These are phyloP conservation scores for Dolichopus griseipennis DNA, from an alignment of 2,888 invertebrate genomes.

Conservation along the genomic window DNA sequence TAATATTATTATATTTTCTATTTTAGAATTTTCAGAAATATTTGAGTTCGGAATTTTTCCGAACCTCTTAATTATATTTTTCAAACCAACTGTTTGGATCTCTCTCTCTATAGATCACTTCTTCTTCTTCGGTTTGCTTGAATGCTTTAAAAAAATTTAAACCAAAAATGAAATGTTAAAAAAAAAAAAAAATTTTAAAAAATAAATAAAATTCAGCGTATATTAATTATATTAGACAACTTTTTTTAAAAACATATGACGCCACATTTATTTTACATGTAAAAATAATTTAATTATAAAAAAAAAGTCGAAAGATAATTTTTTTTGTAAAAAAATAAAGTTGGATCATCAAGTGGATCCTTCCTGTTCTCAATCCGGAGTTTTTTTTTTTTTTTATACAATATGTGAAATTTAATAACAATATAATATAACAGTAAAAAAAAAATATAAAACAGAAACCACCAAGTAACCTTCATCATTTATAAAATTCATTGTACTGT, in stretches of 20 bases:
- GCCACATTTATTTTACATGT: not conserved
- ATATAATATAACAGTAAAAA: not conserved
- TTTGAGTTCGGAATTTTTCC: too few relatives aligned
- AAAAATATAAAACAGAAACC: not conserved
- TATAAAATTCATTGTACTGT: slow-evolving; percentile 1
- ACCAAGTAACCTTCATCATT: not conserved
- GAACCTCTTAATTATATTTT: too few relatives aligned
- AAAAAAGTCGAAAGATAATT: too few relatives aligned
- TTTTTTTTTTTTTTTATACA: not conserved
- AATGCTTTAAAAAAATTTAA: too few relatives aligned
- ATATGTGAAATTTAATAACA: not conserved
- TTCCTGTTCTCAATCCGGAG: not conserved
- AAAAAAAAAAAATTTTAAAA: not conserved
- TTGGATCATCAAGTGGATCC: not conserved
- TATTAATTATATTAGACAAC: not conserved
- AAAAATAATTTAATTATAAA: not conserved
- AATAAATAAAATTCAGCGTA: not conserved
- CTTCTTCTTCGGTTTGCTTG: too few relatives aligned
- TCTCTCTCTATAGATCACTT: too few relatives aligned
- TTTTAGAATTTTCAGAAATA: too few relatives aligned
- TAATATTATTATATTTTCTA: too few relatives aligned
- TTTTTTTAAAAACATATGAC: not conserved
- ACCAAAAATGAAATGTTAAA: too few relatives aligned
- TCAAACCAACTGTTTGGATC: too few relatives aligned
- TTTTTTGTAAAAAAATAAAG: not conserved